Evolutionary conservation across 92 coral and sea anemone species (phyloP).

Genomic region (Phenganax subtilis): DNA sequence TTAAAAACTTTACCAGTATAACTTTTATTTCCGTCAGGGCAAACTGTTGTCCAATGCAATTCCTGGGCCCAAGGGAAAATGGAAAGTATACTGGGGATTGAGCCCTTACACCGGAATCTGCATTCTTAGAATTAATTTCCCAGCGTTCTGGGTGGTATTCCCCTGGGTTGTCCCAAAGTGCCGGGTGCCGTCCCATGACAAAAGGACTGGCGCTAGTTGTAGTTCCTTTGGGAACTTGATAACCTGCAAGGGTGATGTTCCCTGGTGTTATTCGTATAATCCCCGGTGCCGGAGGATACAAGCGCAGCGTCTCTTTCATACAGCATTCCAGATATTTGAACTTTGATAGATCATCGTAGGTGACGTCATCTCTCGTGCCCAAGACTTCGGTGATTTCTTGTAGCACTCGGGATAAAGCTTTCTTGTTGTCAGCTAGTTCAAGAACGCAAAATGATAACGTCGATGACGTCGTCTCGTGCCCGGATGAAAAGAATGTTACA

Average conservation of each 20-base stretch:
- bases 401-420: constrained; percentile 47
- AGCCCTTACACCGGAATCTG: constrained; percentile 35
- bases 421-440: constrained; percentile 64
- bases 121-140: constrained; percentile 54
- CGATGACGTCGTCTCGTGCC: constrained; percentile 74
- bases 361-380: constrained; percentile 62
- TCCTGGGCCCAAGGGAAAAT: constrained; percentile 86
- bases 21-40: constrained; percentile 48
- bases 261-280: constrained; percentile 54
- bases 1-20: constrained; percentile 21
- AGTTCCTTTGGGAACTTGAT: constrained; percentile 56
- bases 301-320: constrained; percentile 79
- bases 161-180: constrained; percentile 71
- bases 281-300: constrained; percentile 88
- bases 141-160: constrained; percentile 76
- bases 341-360: constrained; percentile 59
- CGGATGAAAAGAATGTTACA: constrained; percentile 63
- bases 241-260: constrained; percentile 68
- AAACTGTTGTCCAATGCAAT: constrained; percentile 84
- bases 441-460: constrained; percentile 59
- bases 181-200: constrained; percentile 62
- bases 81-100: constrained; percentile 58
- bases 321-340: constrained; percentile 67
- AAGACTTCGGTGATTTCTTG: constrained; percentile 71
- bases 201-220: constrained; percentile 54